Evolutionary conservation across 2,113 vertebrate genomes (phyloP).

Genomic region (Oryzias woworae): DNA sequence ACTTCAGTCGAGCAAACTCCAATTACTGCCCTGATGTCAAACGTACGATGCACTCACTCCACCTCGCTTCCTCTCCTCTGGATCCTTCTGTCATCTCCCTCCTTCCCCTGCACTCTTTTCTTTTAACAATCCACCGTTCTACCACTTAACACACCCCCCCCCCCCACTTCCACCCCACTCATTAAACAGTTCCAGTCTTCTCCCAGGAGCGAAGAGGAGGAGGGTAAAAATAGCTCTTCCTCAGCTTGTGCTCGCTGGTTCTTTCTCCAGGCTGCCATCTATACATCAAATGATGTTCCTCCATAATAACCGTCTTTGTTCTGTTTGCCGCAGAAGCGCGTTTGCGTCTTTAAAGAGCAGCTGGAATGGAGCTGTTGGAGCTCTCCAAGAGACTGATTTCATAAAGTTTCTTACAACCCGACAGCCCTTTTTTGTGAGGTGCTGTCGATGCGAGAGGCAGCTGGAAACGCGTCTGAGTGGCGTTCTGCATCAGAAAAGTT

Average conservation of each 20-base stretch:
- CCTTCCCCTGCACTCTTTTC: conserved; percentile 22
- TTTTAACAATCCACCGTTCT: conserved; percentile 44
- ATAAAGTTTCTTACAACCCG: conserved; percentile 6
- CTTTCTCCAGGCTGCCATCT: conserved; percentile 27
- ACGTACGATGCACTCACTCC: conserved; percentile 3
- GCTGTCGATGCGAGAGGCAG: neutral
- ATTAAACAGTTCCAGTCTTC: conserved; percentile 65
- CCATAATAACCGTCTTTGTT: conserved; percentile 38
- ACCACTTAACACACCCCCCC: conserved; percentile 30
- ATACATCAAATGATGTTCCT: conserved; percentile 63
- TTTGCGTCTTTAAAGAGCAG: conserved; percentile 15
- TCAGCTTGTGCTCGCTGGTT: conserved; percentile 37
- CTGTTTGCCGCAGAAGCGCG: no score
- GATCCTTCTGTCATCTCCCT: conserved; percentile 2
- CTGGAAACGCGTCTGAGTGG: conserved; percentile 6
- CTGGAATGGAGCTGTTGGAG: conserved; percentile 3
- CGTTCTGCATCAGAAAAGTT: neutral
- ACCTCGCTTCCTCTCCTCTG: conserved; percentile 3
- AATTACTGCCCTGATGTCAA: conserved; percentile 52
- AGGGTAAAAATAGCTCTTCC: conserved; percentile 71
- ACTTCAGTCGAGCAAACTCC: conserved; percentile 59
- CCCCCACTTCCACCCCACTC: conserved; percentile 54
- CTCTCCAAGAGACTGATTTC: conserved; percentile 9
- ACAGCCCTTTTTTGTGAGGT: conserved; percentile 8
- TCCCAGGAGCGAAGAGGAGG: conserved; percentile 50